These are phyloP conservation scores for Lerista edwardsae DNA, from an alignment of 2,797 vertebrate species.

Conservation along the genomic window DNA sequence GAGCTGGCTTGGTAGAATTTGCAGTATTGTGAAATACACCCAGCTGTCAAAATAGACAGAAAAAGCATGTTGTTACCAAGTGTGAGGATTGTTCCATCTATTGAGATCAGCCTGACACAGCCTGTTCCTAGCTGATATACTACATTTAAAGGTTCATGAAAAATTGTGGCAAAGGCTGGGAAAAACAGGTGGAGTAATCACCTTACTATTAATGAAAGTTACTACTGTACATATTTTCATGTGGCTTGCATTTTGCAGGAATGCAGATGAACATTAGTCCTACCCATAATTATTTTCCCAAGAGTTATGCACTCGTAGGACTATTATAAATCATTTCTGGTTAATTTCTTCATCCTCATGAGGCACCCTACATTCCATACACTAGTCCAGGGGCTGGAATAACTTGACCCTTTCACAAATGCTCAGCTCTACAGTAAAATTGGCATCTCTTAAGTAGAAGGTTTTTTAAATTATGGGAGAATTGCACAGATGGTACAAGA, in stretches of 20 bases:
- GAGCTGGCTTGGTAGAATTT: constrained; percentile 21
- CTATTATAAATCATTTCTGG: not conserved
- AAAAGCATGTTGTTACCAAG: constrained; percentile 13
- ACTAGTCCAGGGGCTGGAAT: not conserved
- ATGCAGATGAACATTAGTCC: not conserved
- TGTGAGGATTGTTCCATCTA: not conserved
- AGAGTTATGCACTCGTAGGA: too few relatives aligned
- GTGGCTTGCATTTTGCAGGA: not conserved
- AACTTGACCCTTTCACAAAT: not conserved
- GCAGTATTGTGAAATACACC: constrained; percentile 35
- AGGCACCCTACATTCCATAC: not conserved
- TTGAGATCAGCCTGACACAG: constrained; percentile 21
- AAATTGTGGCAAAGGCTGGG: constrained; percentile 1
- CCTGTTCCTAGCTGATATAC: not conserved
- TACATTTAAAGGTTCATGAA: constrained; percentile 6
- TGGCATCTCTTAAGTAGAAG: not conserved
- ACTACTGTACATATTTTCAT: not conserved
- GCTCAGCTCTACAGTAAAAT: not conserved
- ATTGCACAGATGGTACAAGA: not conserved
- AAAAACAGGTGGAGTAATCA: not conserved
- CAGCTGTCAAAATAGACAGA: constrained; percentile 45
- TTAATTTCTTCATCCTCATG: not conserved
- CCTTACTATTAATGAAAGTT: not conserved
- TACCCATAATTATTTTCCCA: not conserved
- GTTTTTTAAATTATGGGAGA: not conserved